Evolutionary conservation across 1,140 invertebrate genomes (phyloP).

Genomic region (Habropoda laboriosa): DNA sequence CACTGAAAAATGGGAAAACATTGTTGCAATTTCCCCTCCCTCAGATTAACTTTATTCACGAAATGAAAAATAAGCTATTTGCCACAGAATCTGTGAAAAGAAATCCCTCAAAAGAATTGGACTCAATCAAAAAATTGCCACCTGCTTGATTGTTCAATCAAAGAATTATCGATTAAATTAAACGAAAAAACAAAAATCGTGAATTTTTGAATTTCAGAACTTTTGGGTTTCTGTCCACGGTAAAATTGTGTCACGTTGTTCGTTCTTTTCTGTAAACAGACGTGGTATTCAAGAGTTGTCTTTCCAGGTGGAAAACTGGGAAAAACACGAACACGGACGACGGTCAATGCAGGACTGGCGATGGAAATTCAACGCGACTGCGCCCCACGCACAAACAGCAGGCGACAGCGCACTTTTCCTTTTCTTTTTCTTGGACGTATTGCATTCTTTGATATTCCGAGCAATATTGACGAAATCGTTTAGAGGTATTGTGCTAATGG

Average conservation of each 20-base stretch:
- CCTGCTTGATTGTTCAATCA: no score
- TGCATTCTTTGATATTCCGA: neutral
- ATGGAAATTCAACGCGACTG: slow-evolving; percentile 53
- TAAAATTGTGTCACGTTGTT: neutral
- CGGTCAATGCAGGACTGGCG: slow-evolving; percentile 58
- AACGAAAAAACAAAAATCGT: neutral
- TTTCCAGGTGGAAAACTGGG: neutral
- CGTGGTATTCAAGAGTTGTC: neutral
- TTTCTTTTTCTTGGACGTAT: neutral
- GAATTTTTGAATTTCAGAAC: no score
- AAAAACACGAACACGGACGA: slow-evolving; percentile 37
- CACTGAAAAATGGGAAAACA: no score
- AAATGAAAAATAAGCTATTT: no score
- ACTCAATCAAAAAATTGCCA: no score
- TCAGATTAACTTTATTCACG: no score
- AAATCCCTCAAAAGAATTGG: no score
- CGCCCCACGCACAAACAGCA: neutral
- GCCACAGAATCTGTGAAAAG: no score
- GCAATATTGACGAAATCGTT: neutral
- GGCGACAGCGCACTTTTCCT: neutral
- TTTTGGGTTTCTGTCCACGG: neutral
- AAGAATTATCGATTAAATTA: no score
- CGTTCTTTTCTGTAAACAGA: neutral
- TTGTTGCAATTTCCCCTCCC: no score
- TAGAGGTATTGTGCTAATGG: neutral